A percentile compares a stretch with the other conserved stretches of the same genome.
These are phyloP conservation scores for Aphelinus certus DNA, from an alignment of 1,140 invertebrate genomes.

Conservation along the genomic window DNA sequence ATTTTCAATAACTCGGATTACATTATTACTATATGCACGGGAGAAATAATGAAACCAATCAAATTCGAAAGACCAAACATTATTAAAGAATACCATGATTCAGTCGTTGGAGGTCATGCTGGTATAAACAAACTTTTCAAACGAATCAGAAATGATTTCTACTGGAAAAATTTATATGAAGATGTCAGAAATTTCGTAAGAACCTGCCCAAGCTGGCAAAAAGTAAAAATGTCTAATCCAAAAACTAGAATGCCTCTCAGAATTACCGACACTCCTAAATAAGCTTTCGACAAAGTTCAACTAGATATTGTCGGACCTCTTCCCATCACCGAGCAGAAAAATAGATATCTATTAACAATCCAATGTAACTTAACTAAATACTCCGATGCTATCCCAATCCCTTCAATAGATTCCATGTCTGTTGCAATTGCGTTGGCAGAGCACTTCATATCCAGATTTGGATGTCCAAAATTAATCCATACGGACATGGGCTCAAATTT, in stretches of 20 bases:
- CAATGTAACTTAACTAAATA: conserved; percentile 50
- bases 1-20: neutral
- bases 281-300: conserved; percentile 22
- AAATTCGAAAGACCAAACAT: neutral
- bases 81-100: too few relatives aligned
- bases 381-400: conserved; percentile 36
- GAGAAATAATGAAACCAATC: neutral
- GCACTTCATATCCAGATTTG: conserved; percentile 47
- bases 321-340: conserved; percentile 15
- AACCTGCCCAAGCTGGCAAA: conserved; percentile 26
- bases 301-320: conserved; percentile 31
- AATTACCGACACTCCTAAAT: conserved; percentile 4
- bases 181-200: neutral
- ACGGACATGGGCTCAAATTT: conserved; percentile 51
- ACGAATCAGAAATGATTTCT: neutral
- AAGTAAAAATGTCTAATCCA: neutral
- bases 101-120: too few relatives aligned
- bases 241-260: conserved; percentile 17
- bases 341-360: conserved; percentile 17
- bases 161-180: neutral
- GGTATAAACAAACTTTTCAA: too few relatives aligned
- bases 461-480: conserved; percentile 46
- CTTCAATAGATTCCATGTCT: neutral
- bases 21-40: neutral
- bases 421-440: conserved; percentile 39